Conservation (phyloP, 1,140 invertebrate genomes). For the Dreissena rostriformis region DNA sequence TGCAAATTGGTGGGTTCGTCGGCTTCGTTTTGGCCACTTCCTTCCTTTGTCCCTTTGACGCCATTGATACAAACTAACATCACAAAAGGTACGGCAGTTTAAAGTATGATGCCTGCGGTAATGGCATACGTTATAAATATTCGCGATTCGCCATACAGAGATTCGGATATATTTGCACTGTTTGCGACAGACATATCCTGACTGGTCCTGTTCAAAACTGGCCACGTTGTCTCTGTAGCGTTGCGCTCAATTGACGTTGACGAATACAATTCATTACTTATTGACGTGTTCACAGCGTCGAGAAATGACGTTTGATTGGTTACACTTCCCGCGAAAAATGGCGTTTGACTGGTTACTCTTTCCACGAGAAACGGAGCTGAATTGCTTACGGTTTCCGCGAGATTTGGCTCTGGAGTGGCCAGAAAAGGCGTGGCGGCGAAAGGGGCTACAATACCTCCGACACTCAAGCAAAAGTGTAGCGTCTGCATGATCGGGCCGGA, state of each 20-base stretch:
- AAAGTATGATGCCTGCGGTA: conserved; percentile 36
- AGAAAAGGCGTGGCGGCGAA: conserved; percentile 68
- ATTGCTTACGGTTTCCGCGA: background rate
- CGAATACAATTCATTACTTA: too few species aligned
- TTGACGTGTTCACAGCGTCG: background rate
- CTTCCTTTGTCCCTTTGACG: background rate
- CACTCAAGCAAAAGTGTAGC: conserved; percentile 65
- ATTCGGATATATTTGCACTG: background rate
- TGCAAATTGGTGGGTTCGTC: conserved; percentile 11
- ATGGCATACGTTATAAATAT: conserved; percentile 52
- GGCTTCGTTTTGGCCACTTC: background rate
- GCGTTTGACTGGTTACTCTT: background rate
- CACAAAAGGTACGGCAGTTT: conserved; percentile 58
- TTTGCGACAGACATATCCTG: too few species aligned
- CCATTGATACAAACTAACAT: conserved; percentile 35
- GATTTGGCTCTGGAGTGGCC: background rate
- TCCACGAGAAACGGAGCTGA: background rate
- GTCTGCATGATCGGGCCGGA: conserved; percentile 65
- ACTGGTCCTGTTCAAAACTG: too few species aligned
- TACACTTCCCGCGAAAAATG: background rate
- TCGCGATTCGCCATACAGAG: background rate
- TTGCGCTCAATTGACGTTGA: too few species aligned
- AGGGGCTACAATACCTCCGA: conserved; percentile 67
- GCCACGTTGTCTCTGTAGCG: too few species aligned
- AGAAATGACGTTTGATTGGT: background rate